Evolutionary conservation across 2,797 vertebrate genomes (phyloP).

Genomic region (Peromyscus melanophrys): DNA sequence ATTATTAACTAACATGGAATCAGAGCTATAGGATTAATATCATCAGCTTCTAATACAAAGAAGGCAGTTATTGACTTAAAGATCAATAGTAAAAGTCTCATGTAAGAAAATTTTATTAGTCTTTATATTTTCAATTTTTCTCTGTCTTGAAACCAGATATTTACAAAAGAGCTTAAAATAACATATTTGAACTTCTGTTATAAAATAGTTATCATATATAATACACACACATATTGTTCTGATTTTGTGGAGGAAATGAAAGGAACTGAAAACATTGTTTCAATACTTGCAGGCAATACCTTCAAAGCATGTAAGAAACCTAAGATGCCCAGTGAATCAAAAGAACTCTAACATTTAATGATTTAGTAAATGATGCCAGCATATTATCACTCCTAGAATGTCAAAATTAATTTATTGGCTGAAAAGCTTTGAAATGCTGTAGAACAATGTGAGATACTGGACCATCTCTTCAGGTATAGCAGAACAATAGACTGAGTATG

Average conservation of each 20-base stretch:
- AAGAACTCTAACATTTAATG: neutral
- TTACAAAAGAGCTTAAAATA: conserved; percentile 66
- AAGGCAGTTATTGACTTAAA: conserved; percentile 54
- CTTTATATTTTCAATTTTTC: neutral
- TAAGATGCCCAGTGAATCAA: conserved; percentile 9
- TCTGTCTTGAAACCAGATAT: neutral
- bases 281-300: neutral
- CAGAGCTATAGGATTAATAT: neutral
- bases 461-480: neutral
- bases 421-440: neutral
- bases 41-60: conserved; percentile 32
- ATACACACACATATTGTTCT: neutral
- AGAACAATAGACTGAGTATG: neutral
- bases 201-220: conserved; percentile 2
- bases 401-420: neutral
- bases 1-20: conserved; percentile 7
- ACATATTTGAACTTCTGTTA: conserved; percentile 11
- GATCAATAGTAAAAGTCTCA: conserved; percentile 39
- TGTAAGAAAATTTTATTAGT: neutral
- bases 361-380: neutral
- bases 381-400: neutral
- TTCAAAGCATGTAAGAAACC: neutral
- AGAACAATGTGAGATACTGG: neutral
- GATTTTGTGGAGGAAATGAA: neutral
- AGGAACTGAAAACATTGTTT: conserved; percentile 32